Conservation (phyloP, 2,113 vertebrate genomes). For the Tiliqua scincoides region DNA sequence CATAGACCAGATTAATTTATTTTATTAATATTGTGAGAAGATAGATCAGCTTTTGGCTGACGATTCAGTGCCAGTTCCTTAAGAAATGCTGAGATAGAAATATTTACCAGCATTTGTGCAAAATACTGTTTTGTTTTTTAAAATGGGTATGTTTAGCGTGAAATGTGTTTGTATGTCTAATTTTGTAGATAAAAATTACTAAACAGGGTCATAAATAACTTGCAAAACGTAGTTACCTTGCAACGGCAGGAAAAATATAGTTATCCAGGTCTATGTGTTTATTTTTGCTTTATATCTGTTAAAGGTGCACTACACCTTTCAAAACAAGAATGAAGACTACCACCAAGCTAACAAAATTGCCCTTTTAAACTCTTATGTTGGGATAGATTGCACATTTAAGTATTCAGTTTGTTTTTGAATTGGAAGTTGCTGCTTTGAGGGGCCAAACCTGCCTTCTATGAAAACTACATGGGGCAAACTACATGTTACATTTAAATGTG, state of each 20-base stretch:
- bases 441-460: background rate
- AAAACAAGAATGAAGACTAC: constrained; percentile 45
- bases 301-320: constrained; percentile 60
- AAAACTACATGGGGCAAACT: background rate
- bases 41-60: constrained; percentile 27
- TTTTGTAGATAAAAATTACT: background rate
- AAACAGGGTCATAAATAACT: constrained; percentile 37
- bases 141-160: constrained; percentile 40
- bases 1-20: constrained; percentile 1
- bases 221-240: constrained; percentile 34
- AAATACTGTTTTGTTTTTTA: constrained; percentile 4
- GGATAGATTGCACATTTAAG: background rate
- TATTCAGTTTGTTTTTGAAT: background rate
- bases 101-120: constrained; percentile 30
- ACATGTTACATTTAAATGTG: background rate
- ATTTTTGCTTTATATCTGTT: constrained; percentile 43
- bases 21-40: constrained; percentile 27
- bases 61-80: constrained; percentile 28
- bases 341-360: constrained; percentile 28
- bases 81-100: constrained; percentile 19
- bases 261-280: constrained; percentile 23
- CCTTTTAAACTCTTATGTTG: background rate
- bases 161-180: constrained; percentile 46
- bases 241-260: constrained; percentile 39
- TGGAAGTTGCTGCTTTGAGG: background rate